Base-by-base conservation (phyloP, 1,140 invertebrate species). In the Goniozus legneri region DNA sequence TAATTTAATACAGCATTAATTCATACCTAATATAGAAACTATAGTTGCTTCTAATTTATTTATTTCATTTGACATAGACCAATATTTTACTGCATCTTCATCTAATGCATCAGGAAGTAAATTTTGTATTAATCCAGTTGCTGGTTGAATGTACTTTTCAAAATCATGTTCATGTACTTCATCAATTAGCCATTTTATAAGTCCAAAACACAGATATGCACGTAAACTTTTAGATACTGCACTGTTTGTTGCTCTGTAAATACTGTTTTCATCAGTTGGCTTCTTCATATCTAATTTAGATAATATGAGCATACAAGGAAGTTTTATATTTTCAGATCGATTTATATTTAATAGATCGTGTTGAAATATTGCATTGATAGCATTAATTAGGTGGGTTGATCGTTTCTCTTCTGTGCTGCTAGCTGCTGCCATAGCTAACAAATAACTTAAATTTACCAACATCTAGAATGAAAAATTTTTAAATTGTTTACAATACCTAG, bases 121-220 rank as follows among this genome's bases (percentile, higher is more conserved):
- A 33, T 66, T 32, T 35, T 56, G 37, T 31, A 75, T 44, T 3
- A 66, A 32, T 3, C 49, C 12, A 15, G 32, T 27, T 8, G 58
- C 35, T 1, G 16, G 19, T 8, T 60, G 18, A 21, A 37, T 43
- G n/a, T 56, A 51, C 32, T 63, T 41, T 0, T 48, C n/a, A n/a
- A 52, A 12, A 10, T 36, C 24, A 18, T 61, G 20, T 1, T 57
- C 16, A 1, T 34, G 33, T 14, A 24, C 36, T 30, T 45, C 32
- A 3, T 39, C 41, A 16, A 50, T 2, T 1, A 64, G 40, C 70
- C 68, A 76, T 15, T 54, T 56, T 2, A 71, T 36, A 3, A 73
- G 20, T 18, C 58, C 69, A 8, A 64, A 15, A 21, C 71, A 72
- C 43, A 75, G 58, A 47, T 65, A 74, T 32, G 65, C 68, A 3